Evolutionary conservation across 1,140 invertebrate genomes (phyloP), one percentile per base, ranked within the genome.

Genomic region (Sitodiplosis mosellana): DNA sequence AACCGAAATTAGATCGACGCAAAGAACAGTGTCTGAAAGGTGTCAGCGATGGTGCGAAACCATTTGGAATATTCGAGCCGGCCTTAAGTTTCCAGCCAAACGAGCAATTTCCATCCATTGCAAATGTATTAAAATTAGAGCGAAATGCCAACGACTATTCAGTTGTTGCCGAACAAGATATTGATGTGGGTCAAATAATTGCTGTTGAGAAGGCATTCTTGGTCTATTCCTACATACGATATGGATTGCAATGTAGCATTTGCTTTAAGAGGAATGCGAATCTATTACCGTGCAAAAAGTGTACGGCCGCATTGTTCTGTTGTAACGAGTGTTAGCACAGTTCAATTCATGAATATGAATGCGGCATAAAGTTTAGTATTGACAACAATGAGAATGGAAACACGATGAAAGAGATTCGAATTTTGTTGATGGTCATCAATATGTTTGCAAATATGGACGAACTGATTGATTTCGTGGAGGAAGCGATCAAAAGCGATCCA

Each of bases 141-240:
- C 33, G 51, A 71, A 49, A 62, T 66, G 36, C n/a, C n/a, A 72
- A 73, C 58, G 81, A 81, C 1, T 68, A 80, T 47, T 76, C 76
- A 55, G 61, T 84, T 36, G 59, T 78, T 21, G 75, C 81, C 1
- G 70, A 68, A 17, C 67, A 70, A 49, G 69, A 81, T 56, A 73
- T 85, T 49, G 57, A 64, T 51, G 69, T 78, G 14, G 87, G 87
- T 1, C 82, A 91, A 64, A 66, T 87, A 20, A 54, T 93, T 15
- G 77, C 77, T 27, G 66, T 79, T 33, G 89, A 93, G 67, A 70
- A 78, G 45, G 80, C 87, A 12, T 92, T 80, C 61, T 71, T 78
- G 42, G 74, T 75, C 19, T 67, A 85, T 8, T 62, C 89, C 22
- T 66, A 85, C 38, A 71, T 74, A 41, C 66, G 76, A 47, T 75